A percentile compares a stretch with the other conserved stretches of the same genome.
phyloP scores from a whole-genome alignment of 2,113 vertebrate species.

The Spizaetus ornatus region DNA sequence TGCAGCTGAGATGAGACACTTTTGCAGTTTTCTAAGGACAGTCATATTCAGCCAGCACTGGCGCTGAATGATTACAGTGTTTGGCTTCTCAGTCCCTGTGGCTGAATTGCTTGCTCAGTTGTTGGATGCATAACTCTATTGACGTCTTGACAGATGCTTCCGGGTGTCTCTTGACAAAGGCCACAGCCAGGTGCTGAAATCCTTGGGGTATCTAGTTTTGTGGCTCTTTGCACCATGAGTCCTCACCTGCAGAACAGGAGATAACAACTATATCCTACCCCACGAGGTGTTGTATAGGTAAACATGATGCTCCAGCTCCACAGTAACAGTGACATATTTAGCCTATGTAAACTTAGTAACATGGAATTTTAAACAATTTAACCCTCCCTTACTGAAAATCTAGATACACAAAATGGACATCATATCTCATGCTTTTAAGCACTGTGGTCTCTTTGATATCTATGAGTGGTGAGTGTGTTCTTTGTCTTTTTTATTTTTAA shows the following conservation, averaged over 20 bases:
- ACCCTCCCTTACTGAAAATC: neutral
- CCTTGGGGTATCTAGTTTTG: neutral
- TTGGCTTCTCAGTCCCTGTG: neutral
- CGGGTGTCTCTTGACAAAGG: neutral
- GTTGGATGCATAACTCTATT: neutral
- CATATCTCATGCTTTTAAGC: neutral
- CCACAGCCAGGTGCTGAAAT: neutral
- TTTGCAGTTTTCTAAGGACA: neutral
- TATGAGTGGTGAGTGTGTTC: neutral
- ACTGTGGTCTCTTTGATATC: neutral
- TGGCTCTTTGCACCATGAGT: neutral
- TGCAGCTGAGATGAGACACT: neutral
- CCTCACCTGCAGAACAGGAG: neutral
- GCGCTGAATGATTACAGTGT: accelerated
- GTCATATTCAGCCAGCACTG: neutral
- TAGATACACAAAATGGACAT: neutral
- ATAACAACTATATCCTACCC: neutral
- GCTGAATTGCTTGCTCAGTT: neutral
- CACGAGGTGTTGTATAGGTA: neutral
- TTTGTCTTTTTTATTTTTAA: neutral
- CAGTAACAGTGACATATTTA: neutral
- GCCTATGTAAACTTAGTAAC: neutral
- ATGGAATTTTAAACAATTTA: neutral
- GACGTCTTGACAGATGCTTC: neutral
- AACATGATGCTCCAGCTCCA: neutral